These are phyloP conservation scores for Mormoops blainvillei DNA, from an alignment of 2,113 vertebrate genomes.

Conservation along the genomic window DNA sequence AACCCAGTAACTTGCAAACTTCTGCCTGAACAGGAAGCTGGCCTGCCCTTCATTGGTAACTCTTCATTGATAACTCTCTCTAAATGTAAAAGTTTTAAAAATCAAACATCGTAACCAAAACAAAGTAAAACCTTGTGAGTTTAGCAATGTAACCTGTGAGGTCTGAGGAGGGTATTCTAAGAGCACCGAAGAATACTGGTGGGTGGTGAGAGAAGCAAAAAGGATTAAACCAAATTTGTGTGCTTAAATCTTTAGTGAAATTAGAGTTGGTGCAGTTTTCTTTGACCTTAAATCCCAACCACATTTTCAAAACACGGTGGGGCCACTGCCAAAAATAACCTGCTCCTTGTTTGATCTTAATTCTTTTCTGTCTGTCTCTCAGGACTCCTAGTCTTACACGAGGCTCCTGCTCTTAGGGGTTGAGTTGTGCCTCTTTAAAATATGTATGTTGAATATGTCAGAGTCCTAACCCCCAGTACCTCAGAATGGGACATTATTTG, in stretches of 20 bases:
- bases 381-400: background rate
- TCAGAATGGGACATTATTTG: background rate
- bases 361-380: background rate
- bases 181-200: too few species aligned
- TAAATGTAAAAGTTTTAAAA: background rate
- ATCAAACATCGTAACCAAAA: background rate
- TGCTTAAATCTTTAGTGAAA: background rate
- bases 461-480: too few species aligned
- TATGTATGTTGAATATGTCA: too few species aligned
- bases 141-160: background rate
- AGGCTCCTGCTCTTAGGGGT: too few species aligned
- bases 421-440: too few species aligned
- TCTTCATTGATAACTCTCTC: background rate
- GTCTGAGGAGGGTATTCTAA: background rate
- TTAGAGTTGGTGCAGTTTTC: background rate
- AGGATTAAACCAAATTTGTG: background rate
- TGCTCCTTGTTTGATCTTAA: background rate
- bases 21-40: background rate
- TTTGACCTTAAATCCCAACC: background rate
- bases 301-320: background rate
- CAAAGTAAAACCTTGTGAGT: background rate
- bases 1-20: background rate
- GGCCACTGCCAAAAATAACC: slow-evolving; percentile 10
- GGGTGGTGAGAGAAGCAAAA: background rate
- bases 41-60: background rate